Base-by-base conservation (phyloP, 2,797 vertebrate species). In the Nyctalus aviator region DNA sequence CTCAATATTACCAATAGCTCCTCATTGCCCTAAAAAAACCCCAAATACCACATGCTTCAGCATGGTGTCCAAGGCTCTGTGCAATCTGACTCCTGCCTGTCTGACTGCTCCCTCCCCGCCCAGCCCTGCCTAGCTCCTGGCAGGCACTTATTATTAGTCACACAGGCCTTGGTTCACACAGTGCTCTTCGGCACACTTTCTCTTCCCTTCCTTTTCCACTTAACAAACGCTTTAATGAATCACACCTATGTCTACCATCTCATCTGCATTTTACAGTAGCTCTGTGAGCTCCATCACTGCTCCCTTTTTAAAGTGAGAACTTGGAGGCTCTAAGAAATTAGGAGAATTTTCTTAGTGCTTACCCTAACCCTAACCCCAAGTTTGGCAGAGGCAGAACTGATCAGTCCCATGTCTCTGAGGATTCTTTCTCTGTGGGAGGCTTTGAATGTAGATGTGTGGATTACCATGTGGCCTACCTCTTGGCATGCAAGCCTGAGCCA, bases 121-220 rank as follows among this genome's bases (percentile, higher is more conserved):
- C 0, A 0, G 0, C 1, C 8, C 41, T 64, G 20, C 53, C 2
- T 8, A 3, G 30, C 2, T 32, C 37, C 37, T 25, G 20, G 69
- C n/a, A 25, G 11, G 3, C 32, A 20, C 30, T 15, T 79, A 13
- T 46, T 14, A 8, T 35, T 41, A 73, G 72, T 62, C 46, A 32
- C 1, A 3, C 44, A 59, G 55, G n/a, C 41, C 12, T 82, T 21
- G 66, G 55, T 44, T 88, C 23, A 41, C 9, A 15, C 1, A 9
- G 71, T 15, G 37, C 82, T 64, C 48, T 57, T 46, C 7, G 48
- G 3, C 0, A 0, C 62, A 21, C 4, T 44, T 13, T 5, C 5
- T 35, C 44, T 72, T 25, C 18, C 53, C 14, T 50, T 13, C 7
- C 41, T 76, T 91, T 14, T 37, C 37, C n/a, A 23, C 41, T 62